Percentiles rank a stretch among this genome's conserved stretches.
phyloP scores from a whole-genome alignment of 2,797 vertebrate species.

The Cephalopachus bancanus region DNA sequence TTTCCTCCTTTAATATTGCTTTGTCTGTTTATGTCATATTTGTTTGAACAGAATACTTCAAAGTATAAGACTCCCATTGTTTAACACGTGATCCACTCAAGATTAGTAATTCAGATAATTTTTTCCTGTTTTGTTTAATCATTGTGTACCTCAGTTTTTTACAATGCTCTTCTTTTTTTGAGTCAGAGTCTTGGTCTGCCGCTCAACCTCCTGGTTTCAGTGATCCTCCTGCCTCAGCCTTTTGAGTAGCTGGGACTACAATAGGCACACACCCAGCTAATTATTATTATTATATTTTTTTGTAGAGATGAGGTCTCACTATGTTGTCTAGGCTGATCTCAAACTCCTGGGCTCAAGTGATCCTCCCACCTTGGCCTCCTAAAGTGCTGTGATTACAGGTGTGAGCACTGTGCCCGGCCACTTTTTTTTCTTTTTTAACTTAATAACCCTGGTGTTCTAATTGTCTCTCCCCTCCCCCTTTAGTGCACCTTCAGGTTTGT shows the following conservation, averaged over 20 bases:
- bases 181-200: too few species aligned
- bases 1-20: background rate
- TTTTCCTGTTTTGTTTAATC: background rate
- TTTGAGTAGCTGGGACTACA: too few species aligned
- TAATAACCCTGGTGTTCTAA: background rate
- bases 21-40: background rate
- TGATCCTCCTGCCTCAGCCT: too few species aligned
- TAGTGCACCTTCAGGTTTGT: background rate
- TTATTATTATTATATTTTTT: too few species aligned
- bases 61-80: background rate
- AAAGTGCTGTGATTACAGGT: too few species aligned
- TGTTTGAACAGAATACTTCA: background rate
- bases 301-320: too few species aligned
- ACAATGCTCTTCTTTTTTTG: background rate
- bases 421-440: background rate
- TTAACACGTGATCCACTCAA: constrained; percentile 19
- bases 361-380: too few species aligned
- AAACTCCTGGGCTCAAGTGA: too few species aligned
- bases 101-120: background rate
- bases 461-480: background rate
- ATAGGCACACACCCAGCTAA: too few species aligned
- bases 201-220: too few species aligned
- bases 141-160: background rate
- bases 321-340: too few species aligned
- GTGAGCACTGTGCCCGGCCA: too few species aligned